Conservation (phyloP, 2,888 invertebrate genomes). For the Willowsia nigromaculata region DNA sequence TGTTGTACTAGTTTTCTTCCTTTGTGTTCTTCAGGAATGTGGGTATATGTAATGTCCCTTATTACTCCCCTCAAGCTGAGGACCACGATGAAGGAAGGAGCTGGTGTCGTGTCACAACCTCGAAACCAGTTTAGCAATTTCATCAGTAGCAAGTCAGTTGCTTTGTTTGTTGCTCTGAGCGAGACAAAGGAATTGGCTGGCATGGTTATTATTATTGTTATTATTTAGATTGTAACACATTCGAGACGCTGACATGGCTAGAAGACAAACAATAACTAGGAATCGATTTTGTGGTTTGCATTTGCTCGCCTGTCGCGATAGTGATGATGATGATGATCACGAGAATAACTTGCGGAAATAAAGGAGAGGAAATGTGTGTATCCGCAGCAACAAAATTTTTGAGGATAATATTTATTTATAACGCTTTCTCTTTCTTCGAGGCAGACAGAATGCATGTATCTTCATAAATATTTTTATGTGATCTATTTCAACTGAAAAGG, state of each 20-base stretch:
- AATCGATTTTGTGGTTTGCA: constrained; percentile 16
- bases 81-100: not conserved
- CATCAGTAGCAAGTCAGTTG: not conserved
- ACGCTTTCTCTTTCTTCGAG: not conserved
- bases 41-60: not conserved
- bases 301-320: not conserved
- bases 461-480: not conserved
- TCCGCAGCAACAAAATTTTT: too few relatives aligned
- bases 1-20: not conserved
- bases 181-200: constrained; percentile 21
- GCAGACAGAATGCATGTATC: not conserved
- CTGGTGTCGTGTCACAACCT: not conserved
- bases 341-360: not conserved
- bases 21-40: not conserved
- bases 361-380: too few relatives aligned
- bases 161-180: not conserved
- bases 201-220: not conserved
- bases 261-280: not conserved
- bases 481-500: not conserved
- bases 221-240: constrained; percentile 12
- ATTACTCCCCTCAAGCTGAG: not conserved
- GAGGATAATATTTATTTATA: not conserved
- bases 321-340: not conserved
- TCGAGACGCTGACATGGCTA: not conserved
- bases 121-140: constrained; percentile 1